phyloP scores from a whole-genome alignment of 2,797 vertebrate species.

The Sciurus carolinensis region DNA sequence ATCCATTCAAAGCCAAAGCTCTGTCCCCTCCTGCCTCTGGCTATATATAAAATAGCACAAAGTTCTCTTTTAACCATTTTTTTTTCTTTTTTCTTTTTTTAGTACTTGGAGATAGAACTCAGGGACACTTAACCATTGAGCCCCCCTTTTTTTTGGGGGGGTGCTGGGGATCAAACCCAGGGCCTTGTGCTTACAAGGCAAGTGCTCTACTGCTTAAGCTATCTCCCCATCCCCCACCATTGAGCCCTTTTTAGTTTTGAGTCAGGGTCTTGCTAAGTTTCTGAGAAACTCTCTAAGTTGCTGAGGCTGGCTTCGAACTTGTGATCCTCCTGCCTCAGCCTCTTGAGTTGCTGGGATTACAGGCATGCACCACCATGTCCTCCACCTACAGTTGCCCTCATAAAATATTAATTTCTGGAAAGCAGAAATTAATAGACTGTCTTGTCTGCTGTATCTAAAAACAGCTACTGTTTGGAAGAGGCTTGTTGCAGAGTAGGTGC shows the following conservation, averaged over 20 bases:
- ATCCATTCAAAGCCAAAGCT: not conserved
- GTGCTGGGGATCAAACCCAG: too few species aligned
- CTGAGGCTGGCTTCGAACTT: not conserved
- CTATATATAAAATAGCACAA: not conserved
- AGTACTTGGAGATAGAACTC: not conserved
- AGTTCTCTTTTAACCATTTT: not conserved
- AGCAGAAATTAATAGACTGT: not conserved
- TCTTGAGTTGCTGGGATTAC: not conserved
- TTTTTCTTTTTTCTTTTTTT: not conserved
- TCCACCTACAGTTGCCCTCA: too few species aligned
- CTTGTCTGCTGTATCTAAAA: not conserved
- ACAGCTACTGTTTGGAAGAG: not conserved
- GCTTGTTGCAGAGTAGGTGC: not conserved
- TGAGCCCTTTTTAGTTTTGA: not conserved
- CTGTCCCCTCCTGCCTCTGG: not conserved
- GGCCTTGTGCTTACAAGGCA: too few species aligned
- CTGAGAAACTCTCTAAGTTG: not conserved
- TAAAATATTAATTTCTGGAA: not conserved
- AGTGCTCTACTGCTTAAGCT: too few species aligned
- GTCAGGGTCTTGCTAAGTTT: not conserved
- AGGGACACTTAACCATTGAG: not conserved
- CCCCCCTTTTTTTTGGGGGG: too few species aligned
- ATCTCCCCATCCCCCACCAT: too few species aligned
- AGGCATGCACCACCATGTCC: not conserved
- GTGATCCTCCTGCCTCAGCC: not conserved